Base-by-base conservation (phyloP, 2,113 vertebrate species). In the Apaloderma vittatum region DNA sequence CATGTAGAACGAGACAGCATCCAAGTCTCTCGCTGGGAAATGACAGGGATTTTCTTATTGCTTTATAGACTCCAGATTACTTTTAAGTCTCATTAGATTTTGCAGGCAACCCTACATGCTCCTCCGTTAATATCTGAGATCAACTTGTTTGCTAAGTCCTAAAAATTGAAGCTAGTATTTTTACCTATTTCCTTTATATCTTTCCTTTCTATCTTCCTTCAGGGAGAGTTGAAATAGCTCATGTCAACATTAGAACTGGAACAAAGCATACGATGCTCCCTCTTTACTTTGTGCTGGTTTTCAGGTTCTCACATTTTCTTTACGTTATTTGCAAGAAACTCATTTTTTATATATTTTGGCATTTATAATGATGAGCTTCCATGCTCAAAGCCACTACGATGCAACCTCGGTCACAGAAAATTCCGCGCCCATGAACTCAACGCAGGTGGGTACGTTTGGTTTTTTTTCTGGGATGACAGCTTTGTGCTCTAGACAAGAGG, bases 1-100 rank as follows among this genome's bases (percentile, higher is more conserved):
- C 93, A 80, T 97, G 97, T 70, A 96, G 92, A 97, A 88, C 51
- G 55, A 97, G 97, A 93, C 97, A 96, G 93, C 90, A 97, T 98
- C 96, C 90, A 94, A 88, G 88, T 66, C 93, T 97, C 90, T 95
- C 48, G 3, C 88, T 49, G 94, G 94, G 96, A 97, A 97, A 93
- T 93, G 92, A 94, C 94, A 81, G 95, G 96, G 92, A 94, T 97
- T 97, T 98, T 97, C 95, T 97, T 96, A 92, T 23, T 93, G 93
- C 94, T 97, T 95, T 95, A 73, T 81, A 40, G 46, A 88, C 87
- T 80, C 48, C 65, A 65, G 37, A 32, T 83, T 83, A 24, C 81
- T 85, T 84, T 79, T 48, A 96, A 91, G 63, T 81, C 66, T 95
- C 65, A n/a, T 85, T 95, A 86, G 68, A 18, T 84, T 95, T 96